These are phyloP conservation scores for Larimichthys polyactis DNA, from an alignment of 2,113 vertebrate species.

Conservation along the genomic window DNA sequence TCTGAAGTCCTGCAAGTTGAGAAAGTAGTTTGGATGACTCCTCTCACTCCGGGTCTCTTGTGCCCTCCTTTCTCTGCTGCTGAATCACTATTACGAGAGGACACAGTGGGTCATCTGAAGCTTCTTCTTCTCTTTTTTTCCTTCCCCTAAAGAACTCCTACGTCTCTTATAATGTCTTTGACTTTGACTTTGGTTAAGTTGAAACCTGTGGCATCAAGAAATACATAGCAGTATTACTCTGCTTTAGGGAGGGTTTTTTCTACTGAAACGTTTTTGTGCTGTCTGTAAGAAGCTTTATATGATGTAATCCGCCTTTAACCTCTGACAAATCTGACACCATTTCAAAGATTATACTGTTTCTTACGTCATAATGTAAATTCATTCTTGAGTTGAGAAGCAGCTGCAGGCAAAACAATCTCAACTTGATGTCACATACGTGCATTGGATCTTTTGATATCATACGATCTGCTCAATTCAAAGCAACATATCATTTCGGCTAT, in stretches of 20 bases:
- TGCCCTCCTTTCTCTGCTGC: background rate
- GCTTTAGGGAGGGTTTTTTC: background rate
- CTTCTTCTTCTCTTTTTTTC: slow-evolving; percentile 23
- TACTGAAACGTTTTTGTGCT: background rate
- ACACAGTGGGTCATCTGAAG: slow-evolving; percentile 1
- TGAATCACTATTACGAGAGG: slow-evolving; percentile 15
- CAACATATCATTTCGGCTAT: no score
- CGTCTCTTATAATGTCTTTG: background rate
- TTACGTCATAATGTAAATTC: background rate
- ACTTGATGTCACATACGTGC: background rate
- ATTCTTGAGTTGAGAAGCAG: background rate
- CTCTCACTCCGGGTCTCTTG: slow-evolving; percentile 10
- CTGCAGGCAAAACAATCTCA: background rate
- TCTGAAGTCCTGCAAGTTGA: slow-evolving; percentile 26
- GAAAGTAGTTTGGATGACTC: slow-evolving; percentile 38
- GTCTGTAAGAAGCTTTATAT: background rate
- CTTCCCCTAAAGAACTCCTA: slow-evolving; percentile 1
- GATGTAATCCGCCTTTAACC: background rate
- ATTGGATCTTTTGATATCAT: background rate
- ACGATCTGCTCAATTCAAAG: no score
- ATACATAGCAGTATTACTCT: background rate
- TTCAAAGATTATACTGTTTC: background rate
- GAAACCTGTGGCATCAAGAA: slow-evolving; percentile 8
- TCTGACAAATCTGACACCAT: background rate
- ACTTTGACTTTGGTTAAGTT: background rate